phyloP scores from a whole-genome alignment of 2,888 invertebrate genomes.

The Cistogaster globosa region DNA sequence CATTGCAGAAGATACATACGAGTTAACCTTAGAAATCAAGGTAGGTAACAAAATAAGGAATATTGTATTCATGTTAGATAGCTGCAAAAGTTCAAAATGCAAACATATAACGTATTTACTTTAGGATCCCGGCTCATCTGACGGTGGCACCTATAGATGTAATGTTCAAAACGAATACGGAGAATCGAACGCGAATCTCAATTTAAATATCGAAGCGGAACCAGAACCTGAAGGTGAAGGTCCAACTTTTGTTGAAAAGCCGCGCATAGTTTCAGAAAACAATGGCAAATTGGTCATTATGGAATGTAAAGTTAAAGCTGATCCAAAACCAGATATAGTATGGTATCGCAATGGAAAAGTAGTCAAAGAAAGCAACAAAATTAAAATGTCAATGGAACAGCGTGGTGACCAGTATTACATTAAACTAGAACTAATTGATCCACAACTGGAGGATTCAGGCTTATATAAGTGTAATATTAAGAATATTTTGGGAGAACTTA shows the following conservation, averaged over 20 bases:
- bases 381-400: constrained; percentile 90
- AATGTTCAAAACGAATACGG: constrained; percentile 97
- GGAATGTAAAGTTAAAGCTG: constrained; percentile 93
- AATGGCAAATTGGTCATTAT: constrained; percentile 93
- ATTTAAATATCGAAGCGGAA: constrained; percentile 98
- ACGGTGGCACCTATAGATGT: constrained; percentile 95
- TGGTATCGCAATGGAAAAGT: constrained; percentile 93
- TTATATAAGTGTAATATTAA: constrained; percentile 99
- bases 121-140: constrained; percentile 90
- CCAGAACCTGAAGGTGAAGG: constrained; percentile 96
- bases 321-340: constrained; percentile 90
- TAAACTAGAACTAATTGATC: constrained; percentile 93
- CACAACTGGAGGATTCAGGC: constrained; percentile 97
- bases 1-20: constrained; percentile 93
- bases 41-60: constrained; percentile 81
- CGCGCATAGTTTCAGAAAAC: constrained; percentile 92
- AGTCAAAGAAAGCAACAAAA: constrained; percentile 91
- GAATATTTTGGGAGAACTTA: constrained; percentile 97
- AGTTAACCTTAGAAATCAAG: constrained; percentile 91
- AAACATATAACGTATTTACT: background rate
- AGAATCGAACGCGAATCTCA: constrained; percentile 97
- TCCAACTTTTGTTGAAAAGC: constrained; percentile 96
- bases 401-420: constrained; percentile 92
- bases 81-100: background rate
- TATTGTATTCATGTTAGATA: background rate